A percentile compares a stretch with the other conserved stretches of the same genome.
Evolutionary conservation across 2,113 vertebrate genomes (phyloP).

Genomic region (Tinamus guttatus): DNA sequence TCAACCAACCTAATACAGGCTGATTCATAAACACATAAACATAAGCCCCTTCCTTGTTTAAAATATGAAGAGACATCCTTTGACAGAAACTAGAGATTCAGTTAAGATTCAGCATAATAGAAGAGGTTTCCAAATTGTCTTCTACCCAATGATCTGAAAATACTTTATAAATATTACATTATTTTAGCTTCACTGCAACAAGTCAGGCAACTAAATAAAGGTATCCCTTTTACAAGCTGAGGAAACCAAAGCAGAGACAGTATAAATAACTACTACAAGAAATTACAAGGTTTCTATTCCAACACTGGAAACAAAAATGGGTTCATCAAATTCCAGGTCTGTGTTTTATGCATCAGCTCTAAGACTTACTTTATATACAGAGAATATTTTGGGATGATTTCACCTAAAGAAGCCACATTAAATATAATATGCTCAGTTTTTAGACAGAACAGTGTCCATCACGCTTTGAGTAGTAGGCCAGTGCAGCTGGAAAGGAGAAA

Average conservation of each 20-base stretch:
- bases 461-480: background rate
- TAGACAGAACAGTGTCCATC: slow-evolving; percentile 7
- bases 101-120: slow-evolving; percentile 19
- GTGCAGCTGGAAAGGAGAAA: slow-evolving; percentile 45
- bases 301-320: background rate
- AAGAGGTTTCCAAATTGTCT: slow-evolving; percentile 51
- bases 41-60: background rate
- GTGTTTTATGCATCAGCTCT: background rate
- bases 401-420: background rate
- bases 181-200: slow-evolving; percentile 6
- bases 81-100: slow-evolving; percentile 11
- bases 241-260: background rate
- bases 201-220: background rate
- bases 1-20: background rate
- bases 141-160: slow-evolving; percentile 49
- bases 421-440: background rate
- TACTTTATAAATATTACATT: slow-evolving; percentile 35
- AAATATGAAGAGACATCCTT: background rate
- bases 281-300: background rate
- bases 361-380: background rate
- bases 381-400: background rate
- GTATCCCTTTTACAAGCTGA: background rate
- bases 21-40: background rate
- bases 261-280: background rate
- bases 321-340: background rate